phyloP scores from a whole-genome alignment of 2,888 invertebrate genomes.

The Scaptomyza caliginosa region DNA sequence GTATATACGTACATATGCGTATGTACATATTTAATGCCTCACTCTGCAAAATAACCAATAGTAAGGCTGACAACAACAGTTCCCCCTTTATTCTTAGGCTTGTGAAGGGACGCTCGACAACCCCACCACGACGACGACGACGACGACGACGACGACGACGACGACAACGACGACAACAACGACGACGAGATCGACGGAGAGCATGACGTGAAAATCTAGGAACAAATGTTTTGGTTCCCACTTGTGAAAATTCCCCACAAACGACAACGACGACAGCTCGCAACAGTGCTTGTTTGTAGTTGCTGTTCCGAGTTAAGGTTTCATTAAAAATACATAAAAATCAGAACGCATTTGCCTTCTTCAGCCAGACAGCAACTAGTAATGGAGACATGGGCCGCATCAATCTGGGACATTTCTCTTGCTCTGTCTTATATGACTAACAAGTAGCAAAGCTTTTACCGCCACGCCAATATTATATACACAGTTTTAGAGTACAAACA shows the following conservation, averaged over 20 bases:
- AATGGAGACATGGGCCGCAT: neutral
- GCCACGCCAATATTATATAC: too few relatives aligned
- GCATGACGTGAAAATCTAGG: constrained; percentile 76
- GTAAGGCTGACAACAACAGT: constrained; percentile 3
- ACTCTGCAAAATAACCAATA: constrained; percentile 21
- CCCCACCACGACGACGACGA: too few relatives aligned
- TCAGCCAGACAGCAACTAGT: constrained; percentile 30
- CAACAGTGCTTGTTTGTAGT: constrained; percentile 36
- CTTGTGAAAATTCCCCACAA: constrained; percentile 72
- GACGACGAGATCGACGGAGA: constrained; percentile 22
- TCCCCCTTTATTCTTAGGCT: constrained; percentile 35
- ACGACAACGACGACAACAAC: constrained; percentile 66
- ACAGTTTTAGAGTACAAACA: constrained; percentile 10
- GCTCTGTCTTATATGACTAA: constrained; percentile 7
- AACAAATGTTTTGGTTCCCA: constrained; percentile 81
- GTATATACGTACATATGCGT: constrained; percentile 5
- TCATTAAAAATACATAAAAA: constrained; percentile 76
- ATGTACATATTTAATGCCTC: constrained; percentile 56
- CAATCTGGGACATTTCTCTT: constrained; percentile 4
- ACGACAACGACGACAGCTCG: constrained; percentile 42
- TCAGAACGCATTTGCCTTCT: constrained; percentile 57
- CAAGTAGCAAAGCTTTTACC: too few relatives aligned
- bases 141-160: too few relatives aligned
- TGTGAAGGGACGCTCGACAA: constrained; percentile 47
- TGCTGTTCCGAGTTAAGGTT: constrained; percentile 54